Evolutionary conservation across 2,797 vertebrate genomes (phyloP).

Genomic region (Sciaenops ocellatus): DNA sequence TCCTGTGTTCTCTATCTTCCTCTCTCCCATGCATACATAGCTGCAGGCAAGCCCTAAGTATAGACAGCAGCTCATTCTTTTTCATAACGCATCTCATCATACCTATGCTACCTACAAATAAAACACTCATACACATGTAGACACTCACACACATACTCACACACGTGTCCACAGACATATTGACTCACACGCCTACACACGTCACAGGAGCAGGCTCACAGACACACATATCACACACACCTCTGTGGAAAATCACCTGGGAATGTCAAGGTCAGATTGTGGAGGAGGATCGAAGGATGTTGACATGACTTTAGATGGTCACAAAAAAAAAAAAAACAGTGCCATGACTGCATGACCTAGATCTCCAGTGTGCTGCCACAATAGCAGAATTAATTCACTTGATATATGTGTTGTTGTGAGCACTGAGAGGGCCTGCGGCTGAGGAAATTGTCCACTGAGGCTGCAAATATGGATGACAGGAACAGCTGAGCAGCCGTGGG

Average conservation of each 20-base stretch:
- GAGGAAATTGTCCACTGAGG: conserved; percentile 83
- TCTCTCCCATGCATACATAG: conserved; percentile 76
- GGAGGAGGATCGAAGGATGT: conserved; percentile 63
- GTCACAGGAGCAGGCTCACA: conserved; percentile 13
- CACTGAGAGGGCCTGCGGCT: conserved; percentile 72
- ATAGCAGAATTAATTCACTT: conserved; percentile 84
- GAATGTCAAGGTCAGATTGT: conserved; percentile 80
- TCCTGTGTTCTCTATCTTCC: conserved; percentile 62
- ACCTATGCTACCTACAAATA: conserved; percentile 60
- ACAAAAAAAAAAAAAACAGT: conserved; percentile 19
- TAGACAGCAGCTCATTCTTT: conserved; percentile 67
- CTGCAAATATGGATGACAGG: conserved; percentile 83
- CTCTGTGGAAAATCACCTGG: conserved; percentile 77
- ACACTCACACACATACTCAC: conserved; percentile 12
- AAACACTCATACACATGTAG: conserved; percentile 25
- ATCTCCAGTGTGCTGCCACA: conserved; percentile 78
- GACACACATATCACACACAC: conserved; percentile 33
- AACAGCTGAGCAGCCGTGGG: conserved; percentile 80
- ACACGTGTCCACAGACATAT: conserved; percentile 3
- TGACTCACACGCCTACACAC: conserved; percentile 1
- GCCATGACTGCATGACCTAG: conserved; percentile 79
- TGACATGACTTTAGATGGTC: conserved; percentile 68
- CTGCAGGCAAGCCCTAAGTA: conserved; percentile 81
- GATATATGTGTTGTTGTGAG: conserved; percentile 82
- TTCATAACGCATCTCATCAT: conserved; percentile 59